Base-by-base conservation (phyloP, 2,888 invertebrate species). In the Ophion costatus region DNA sequence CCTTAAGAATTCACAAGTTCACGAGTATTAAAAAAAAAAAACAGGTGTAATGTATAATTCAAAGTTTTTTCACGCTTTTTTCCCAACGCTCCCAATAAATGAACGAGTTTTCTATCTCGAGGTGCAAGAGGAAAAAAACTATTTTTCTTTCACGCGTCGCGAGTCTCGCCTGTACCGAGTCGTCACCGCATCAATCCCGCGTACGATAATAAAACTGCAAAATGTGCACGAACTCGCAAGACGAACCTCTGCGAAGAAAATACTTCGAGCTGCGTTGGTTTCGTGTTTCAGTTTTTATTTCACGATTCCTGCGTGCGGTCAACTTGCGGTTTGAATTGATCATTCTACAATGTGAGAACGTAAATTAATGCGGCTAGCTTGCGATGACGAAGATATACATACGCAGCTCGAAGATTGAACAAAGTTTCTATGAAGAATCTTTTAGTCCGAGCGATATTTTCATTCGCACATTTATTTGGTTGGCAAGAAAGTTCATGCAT, bases 201-300 rank as follows among this genome's bases (percentile, higher is more conserved):
- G 71, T 80, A 73, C 71, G 66, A 71, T 33, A 64, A 80, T 71
- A 80, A 84, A 76, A 76, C 80, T 77, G 71, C 78, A 74, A 85
- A 80, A 73, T 63, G 56, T 73, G 67, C 67, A 73, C 29, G 57
- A 76, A 77, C 29, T 56, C 67, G 42, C 73, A 38, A 80, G 61
- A 82, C 67, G 29, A 76, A 56, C 79, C 57, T 74, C 64, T 24
- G 59, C 74, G 42, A 82, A 71, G 42, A 64, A 79, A 66, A 78
- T 78, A 56, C 66, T 45, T 22, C 38, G 20, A 33, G 61, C 57
- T 71, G 42, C 57, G 66, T 63, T 56, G 11, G 42, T 80, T 61
- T 67, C 24, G 64, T 29, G 45, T 59, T 75, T 70, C 14, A 33
- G 73, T 70, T 76, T 57, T 63, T 29, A 24, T 51, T 66, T 6